These are phyloP conservation scores for Tinea pellionella DNA, from an alignment of 2,888 invertebrate species.

Conservation along the genomic window DNA sequence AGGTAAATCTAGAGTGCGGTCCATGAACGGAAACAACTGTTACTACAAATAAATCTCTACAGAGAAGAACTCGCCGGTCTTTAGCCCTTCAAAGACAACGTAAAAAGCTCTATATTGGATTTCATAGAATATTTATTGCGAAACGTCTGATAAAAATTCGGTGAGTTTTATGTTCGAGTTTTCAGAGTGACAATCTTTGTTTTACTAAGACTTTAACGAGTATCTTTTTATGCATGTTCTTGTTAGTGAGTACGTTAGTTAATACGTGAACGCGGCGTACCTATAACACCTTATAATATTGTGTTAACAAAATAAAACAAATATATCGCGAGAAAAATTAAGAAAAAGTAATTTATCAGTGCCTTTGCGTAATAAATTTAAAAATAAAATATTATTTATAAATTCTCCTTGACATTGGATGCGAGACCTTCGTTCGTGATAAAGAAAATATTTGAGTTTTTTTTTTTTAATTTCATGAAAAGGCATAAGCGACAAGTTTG, in stretches of 20 bases:
- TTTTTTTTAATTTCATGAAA: background rate
- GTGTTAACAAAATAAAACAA: background rate
- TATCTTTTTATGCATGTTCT: background rate
- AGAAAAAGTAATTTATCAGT: background rate
- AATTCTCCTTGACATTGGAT: background rate
- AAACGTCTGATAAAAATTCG: no score
- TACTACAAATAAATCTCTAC: no score
- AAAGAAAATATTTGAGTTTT: background rate
- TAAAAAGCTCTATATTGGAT: no score
- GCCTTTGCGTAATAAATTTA: no score
- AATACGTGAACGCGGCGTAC: background rate
- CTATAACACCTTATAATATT: background rate
- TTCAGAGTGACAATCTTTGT: background rate
- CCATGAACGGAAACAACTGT: no score
- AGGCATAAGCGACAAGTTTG: background rate
- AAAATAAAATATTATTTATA: background rate
- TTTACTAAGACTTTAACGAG: background rate
- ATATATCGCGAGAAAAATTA: background rate
- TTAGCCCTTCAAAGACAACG: no score
- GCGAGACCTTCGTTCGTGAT: background rate
- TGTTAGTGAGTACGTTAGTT: background rate
- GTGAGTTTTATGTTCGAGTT: background rate
- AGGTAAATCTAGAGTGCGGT: no score
- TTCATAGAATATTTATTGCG: no score
- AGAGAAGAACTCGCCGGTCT: no score